These are phyloP conservation scores for Gymnoscelis rufifasciata DNA, from an alignment of 2,888 invertebrate species.

Conservation along the genomic window DNA sequence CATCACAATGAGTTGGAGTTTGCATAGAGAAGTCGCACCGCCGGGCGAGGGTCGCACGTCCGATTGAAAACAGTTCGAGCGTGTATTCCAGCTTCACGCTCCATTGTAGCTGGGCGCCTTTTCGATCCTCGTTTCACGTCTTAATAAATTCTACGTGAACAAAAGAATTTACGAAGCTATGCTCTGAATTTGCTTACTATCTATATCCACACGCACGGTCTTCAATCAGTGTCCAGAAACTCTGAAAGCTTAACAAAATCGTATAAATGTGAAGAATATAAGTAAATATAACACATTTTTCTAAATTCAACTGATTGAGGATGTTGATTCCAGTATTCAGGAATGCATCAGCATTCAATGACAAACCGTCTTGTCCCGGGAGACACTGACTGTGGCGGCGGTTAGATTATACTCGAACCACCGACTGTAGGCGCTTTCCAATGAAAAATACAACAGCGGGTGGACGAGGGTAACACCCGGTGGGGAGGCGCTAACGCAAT, in stretches of 20 bases:
- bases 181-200: no score
- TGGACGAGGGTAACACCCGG: neutral
- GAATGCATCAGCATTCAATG: slow-evolving; percentile 20
- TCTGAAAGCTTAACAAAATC: no score
- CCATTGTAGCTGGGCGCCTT: slow-evolving; percentile 25
- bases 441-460: neutral
- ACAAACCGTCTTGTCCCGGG: neutral
- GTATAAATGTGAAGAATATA: no score
- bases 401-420: neutral
- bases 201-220: no score
- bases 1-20: slow-evolving; percentile 15
- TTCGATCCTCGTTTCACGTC: slow-evolving; percentile 27
- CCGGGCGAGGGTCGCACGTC: slow-evolving; percentile 18
- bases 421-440: neutral
- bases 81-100: slow-evolving; percentile 30
- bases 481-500: neutral
- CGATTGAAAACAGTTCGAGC: slow-evolving; percentile 29
- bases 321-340: no score
- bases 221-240: no score
- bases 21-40: slow-evolving; percentile 17
- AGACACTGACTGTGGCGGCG: neutral
- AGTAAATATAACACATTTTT: no score
- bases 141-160: slow-evolving; percentile 30
- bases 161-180: neutral
- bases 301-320: no score